phyloP scores from a whole-genome alignment of 2,888 invertebrate species.

The Tineola bisselliella region DNA sequence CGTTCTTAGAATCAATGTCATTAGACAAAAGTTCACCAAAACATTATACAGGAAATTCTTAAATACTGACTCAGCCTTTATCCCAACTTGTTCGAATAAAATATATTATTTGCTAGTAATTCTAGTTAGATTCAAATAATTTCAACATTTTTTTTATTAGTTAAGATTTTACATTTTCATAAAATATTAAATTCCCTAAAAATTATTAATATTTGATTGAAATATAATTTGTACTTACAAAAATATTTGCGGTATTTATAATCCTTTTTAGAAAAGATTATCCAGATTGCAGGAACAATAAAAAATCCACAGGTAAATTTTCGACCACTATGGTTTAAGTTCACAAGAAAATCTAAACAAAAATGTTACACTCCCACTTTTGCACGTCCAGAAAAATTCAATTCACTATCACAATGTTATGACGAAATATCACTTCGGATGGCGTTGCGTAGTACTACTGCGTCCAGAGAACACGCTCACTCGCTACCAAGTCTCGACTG shows the following conservation, averaged over 20 bases:
- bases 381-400: slow-evolving; percentile 49
- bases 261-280: slow-evolving; percentile 54
- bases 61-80: not conserved
- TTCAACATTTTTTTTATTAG: not conserved
- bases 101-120: too few relatives aligned
- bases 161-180: not conserved
- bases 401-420: slow-evolving; percentile 61
- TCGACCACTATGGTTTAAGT: slow-evolving; percentile 21
- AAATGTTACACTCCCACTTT: slow-evolving; percentile 52
- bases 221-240: slow-evolving; percentile 45
- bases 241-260: slow-evolving; percentile 63
- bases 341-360: slow-evolving; percentile 38
- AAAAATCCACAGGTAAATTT: slow-evolving; percentile 1
- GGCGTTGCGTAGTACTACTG: slow-evolving; percentile 38
- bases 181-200: too few relatives aligned
- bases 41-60: not conserved
- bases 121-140: not conserved
- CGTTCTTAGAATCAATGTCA: not conserved
- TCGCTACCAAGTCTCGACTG: slow-evolving; percentile 43
- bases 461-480: slow-evolving; percentile 40
- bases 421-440: slow-evolving; percentile 60
- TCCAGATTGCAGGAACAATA: slow-evolving; percentile 57
- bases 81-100: not conserved
- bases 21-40: not conserved
- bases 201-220: too few relatives aligned